Evolutionary conservation across 2,888 invertebrate genomes (phyloP).

Genomic region (Liposcelis brunnea): DNA sequence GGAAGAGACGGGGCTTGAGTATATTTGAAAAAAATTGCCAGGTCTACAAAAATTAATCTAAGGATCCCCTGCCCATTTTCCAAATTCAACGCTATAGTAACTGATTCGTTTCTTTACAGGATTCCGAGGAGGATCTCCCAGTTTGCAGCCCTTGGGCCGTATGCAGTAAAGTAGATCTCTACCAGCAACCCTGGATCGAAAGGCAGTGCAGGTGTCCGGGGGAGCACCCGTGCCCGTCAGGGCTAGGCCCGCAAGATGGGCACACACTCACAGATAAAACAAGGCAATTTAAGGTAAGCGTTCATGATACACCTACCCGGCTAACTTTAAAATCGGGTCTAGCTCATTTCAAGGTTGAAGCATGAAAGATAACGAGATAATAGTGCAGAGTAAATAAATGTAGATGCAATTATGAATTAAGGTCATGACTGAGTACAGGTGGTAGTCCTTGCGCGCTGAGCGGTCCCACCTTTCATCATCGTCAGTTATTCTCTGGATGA

Average conservation of each 20-base stretch:
- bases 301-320: background rate
- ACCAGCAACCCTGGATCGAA: conserved; percentile 76
- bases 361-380: no score
- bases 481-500: no score
- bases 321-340: no score
- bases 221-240: conserved; percentile 31
- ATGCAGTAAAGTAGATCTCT: conserved; percentile 75
- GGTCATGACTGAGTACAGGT: conserved; percentile 17
- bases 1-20: no score
- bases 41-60: no score
- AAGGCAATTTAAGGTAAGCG: conserved; percentile 28
- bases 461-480: no score
- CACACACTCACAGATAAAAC: conserved; percentile 40
- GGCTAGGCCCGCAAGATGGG: conserved; percentile 43
- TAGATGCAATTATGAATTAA: no score
- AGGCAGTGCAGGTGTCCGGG: conserved; percentile 64
- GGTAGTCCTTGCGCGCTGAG: conserved; percentile 14
- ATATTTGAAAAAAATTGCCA: no score
- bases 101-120: conserved; percentile 33
- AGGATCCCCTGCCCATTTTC: no score
- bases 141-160: conserved; percentile 61
- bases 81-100: no score
- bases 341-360: no score
- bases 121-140: conserved; percentile 62
- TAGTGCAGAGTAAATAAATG: no score